Conservation (phyloP, 2,113 vertebrate genomes). For the Bombycilla garrulus region DNA sequence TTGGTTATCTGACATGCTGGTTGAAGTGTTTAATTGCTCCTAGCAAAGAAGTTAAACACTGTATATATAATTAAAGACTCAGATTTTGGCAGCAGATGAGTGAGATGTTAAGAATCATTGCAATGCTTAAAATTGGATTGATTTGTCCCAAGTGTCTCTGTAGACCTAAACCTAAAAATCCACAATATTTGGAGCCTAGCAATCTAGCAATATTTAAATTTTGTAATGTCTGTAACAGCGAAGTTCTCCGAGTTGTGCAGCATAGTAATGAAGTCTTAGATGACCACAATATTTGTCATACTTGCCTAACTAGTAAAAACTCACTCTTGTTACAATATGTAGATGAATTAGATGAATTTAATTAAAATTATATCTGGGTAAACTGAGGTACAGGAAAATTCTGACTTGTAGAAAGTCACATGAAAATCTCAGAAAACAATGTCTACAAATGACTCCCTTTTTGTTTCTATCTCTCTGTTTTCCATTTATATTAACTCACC, state of each 20-base stretch:
- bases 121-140: neutral
- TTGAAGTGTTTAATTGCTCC: neutral
- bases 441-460: neutral
- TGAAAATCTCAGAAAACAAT: neutral
- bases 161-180: neutral
- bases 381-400: neutral
- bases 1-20: neutral
- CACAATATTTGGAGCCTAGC: neutral
- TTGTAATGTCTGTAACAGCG: neutral
- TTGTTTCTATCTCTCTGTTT: neutral
- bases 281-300: neutral
- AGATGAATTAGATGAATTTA: neutral
- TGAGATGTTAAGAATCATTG: neutral
- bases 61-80: neutral
- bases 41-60: neutral
- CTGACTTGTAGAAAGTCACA: neutral
- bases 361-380: neutral
- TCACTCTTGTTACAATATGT: neutral
- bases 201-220: neutral
- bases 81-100: neutral
- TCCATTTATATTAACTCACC: neutral
- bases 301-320: neutral
- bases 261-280: neutral
- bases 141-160: neutral
- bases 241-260: neutral